Percentiles rank a stretch among this genome's conserved stretches.
These are phyloP conservation scores for Microdon myrmicae DNA, from an alignment of 2,888 invertebrate genomes.

Conservation along the genomic window DNA sequence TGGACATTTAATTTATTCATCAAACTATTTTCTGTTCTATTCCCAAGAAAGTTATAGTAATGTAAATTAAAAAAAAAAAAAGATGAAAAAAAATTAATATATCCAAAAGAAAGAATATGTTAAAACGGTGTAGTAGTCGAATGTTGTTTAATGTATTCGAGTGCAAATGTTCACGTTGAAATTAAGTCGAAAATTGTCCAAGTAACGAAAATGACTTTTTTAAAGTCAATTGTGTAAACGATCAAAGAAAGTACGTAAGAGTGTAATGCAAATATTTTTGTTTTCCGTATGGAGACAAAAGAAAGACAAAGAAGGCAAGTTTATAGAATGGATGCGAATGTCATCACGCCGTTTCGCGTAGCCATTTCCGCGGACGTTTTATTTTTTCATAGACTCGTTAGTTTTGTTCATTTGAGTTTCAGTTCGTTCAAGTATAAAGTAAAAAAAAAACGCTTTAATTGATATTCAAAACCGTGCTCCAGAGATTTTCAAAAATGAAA, in stretches of 20 bases:
- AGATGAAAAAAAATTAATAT: no score
- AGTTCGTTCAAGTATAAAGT: slow-evolving; percentile 13
- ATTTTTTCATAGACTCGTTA: slow-evolving; percentile 19
- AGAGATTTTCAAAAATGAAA: slow-evolving; percentile 49
- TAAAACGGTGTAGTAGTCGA: slow-evolving; percentile 25
- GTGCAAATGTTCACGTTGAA: no score
- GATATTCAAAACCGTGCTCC: slow-evolving; percentile 41
- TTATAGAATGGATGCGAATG: slow-evolving; percentile 20
- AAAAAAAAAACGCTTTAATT: slow-evolving; percentile 20
- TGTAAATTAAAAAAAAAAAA: no score
- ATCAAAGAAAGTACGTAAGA: slow-evolving; percentile 18
- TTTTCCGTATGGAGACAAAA: slow-evolving; percentile 23
- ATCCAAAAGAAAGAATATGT: slow-evolving; percentile 32
- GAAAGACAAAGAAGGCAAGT: no score
- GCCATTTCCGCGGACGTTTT: slow-evolving; percentile 45
- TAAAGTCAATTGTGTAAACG: slow-evolving; percentile 24
- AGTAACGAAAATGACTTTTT: slow-evolving; percentile 12
- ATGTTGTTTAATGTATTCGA: slow-evolving; percentile 2
- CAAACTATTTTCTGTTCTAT: no score
- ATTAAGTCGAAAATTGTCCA: slow-evolving; percentile 29
- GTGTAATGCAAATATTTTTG: slow-evolving; percentile 25
- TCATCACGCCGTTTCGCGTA: slow-evolving; percentile 44
- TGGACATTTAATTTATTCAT: slow-evolving; percentile 22
- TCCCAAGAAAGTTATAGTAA: no score
- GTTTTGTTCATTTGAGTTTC: slow-evolving; percentile 31